Percentiles rank a stretch among this genome's conserved stretches.
phyloP scores from a whole-genome alignment of 2,888 invertebrate genomes.

The Drosophila paranaensis region DNA sequence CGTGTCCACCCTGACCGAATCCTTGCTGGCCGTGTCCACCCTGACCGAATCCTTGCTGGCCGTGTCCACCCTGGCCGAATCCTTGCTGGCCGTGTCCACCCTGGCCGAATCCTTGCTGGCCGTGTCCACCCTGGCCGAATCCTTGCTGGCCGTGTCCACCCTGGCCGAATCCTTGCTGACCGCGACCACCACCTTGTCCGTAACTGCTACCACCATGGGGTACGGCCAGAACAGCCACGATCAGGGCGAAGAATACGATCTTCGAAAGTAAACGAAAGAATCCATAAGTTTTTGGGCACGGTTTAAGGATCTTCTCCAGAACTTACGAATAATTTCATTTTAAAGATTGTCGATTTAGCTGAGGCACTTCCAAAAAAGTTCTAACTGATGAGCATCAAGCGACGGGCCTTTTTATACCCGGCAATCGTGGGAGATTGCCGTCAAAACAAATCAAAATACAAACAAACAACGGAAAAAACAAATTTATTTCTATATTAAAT shows the following conservation, averaged over 20 bases:
- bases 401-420: constrained; percentile 49
- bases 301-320: not conserved
- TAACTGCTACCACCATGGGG: constrained; percentile 10
- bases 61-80: constrained; percentile 24
- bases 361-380: constrained; percentile 34
- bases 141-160: too few species aligned
- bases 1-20: constrained; percentile 35
- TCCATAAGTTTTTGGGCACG: not conserved
- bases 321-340: constrained; percentile 73
- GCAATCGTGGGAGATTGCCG: not conserved
- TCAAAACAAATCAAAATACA: constrained; percentile 19
- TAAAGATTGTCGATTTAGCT: constrained; percentile 30
- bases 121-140: constrained; percentile 33
- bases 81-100: constrained; percentile 50
- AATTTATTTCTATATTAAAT: constrained; percentile 13
- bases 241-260: constrained; percentile 65
- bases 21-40: constrained; percentile 25
- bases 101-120: constrained; percentile 16
- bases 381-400: constrained; percentile 28
- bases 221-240: constrained; percentile 60
- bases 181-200: constrained; percentile 34
- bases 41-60: constrained; percentile 38
- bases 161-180: constrained; percentile 39
- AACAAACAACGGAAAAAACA: constrained; percentile 37
- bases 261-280: constrained; percentile 13